Percentiles rank a stretch among this genome's conserved stretches.
These are phyloP conservation scores for Meloidogyne chitwoodi DNA, from an alignment of 1,140 invertebrate species.

Conservation along the genomic window DNA sequence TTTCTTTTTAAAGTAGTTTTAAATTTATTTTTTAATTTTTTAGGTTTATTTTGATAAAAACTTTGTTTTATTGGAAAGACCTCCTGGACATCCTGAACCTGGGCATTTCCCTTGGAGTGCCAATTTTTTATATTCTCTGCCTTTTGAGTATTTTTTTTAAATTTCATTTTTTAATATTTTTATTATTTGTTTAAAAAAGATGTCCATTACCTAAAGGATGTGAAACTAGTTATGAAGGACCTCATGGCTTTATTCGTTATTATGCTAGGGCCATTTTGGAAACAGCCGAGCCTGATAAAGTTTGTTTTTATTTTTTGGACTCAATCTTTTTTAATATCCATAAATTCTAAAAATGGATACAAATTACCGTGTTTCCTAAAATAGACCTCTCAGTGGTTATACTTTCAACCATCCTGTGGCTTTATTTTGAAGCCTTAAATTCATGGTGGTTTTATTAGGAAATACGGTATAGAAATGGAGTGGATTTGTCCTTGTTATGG, in stretches of 20 bases:
- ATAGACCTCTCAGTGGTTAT: no score
- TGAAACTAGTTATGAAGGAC: constrained; percentile 45
- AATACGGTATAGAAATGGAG: no score
- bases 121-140: constrained; percentile 41
- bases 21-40: constrained; percentile 18
- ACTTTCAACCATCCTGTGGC: no score
- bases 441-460: no score
- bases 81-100: constrained; percentile 43
- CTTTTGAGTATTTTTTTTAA: constrained; percentile 34
- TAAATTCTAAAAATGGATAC: no score
- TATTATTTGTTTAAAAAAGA: no score
- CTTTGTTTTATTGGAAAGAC: constrained; percentile 44
- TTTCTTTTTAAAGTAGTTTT: neutral
- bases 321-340: neutral
- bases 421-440: no score
- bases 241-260: constrained; percentile 46
- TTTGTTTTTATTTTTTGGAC: neutral
- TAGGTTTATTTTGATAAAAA: constrained; percentile 52
- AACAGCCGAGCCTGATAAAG: constrained; percentile 31
- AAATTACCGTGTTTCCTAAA: no score
- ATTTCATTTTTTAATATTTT: neutral
- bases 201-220: constrained; percentile 39
- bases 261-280: constrained; percentile 42
- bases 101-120: constrained; percentile 46
- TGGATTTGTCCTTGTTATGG: no score